Evolutionary conservation across 2,797 vertebrate genomes (phyloP).

Genomic region (Pseudotriccus pelzelni): DNA sequence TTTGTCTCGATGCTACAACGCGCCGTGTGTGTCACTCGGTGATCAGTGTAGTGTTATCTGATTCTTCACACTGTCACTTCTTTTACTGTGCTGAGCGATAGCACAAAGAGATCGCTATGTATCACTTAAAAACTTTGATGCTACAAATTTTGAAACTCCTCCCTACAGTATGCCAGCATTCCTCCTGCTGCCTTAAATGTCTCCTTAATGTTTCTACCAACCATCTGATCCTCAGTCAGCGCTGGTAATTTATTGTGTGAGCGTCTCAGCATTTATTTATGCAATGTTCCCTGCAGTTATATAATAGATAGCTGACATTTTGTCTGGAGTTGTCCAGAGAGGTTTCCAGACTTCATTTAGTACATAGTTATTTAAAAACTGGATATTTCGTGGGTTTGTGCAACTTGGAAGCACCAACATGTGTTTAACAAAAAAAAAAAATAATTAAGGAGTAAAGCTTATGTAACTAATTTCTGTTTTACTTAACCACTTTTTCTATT

Average conservation of each 20-base stretch:
- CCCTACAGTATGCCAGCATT: fast-evolving
- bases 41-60: neutral
- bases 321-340: neutral
- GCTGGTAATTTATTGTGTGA: neutral
- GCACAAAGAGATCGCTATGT: neutral
- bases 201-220: neutral
- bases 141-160: neutral
- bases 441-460: neutral
- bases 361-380: neutral
- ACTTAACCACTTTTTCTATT: neutral
- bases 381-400: neutral
- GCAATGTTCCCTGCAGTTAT: slow-evolving; percentile 13
- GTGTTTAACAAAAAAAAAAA: neutral
- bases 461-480: neutral
- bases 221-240: neutral
- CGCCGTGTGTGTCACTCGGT: neutral
- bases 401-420: neutral
- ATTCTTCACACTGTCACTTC: neutral
- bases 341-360: neutral
- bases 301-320: neutral
- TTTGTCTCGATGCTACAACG: fast-evolving
- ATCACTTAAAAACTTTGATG: neutral
- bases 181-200: too few relatives aligned
- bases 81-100: neutral
- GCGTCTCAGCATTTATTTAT: neutral